Percentiles rank a stretch among this genome's conserved stretches.
These are phyloP conservation scores for Polietes domitor DNA, from an alignment of 2,888 invertebrate genomes.

Conservation along the genomic window DNA sequence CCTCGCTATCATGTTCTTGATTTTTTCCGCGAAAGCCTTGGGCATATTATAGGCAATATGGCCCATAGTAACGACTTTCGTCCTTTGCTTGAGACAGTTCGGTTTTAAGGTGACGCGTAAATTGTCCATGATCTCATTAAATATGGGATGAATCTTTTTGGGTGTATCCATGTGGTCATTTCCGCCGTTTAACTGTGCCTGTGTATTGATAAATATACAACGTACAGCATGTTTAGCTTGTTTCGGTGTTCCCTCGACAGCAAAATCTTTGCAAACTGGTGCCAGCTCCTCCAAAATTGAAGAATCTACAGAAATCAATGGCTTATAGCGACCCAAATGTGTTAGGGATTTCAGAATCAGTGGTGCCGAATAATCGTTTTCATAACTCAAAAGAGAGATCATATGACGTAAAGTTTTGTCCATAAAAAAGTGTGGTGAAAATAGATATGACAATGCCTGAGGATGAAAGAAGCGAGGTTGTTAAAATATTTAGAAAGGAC, in stretches of 20 bases:
- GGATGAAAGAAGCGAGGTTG: constrained; percentile 3
- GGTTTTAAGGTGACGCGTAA: constrained; percentile 89
- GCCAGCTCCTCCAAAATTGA: constrained; percentile 89
- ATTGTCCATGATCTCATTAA: constrained; percentile 91
- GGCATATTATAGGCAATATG: constrained; percentile 97
- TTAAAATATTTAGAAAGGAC: not conserved
- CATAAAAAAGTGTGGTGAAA: constrained; percentile 95
- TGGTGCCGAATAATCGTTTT: constrained; percentile 91
- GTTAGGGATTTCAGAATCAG: constrained; percentile 91
- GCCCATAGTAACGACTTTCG: constrained; percentile 96
- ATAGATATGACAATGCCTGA: constrained; percentile 89
- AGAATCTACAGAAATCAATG: constrained; percentile 90
- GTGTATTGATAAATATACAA: constrained; percentile 93
- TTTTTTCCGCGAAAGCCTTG: constrained; percentile 92
- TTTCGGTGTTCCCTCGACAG: constrained; percentile 94
- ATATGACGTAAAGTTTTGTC: constrained; percentile 91
- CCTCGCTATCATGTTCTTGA: constrained; percentile 96
- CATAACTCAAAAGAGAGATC: constrained; percentile 85
- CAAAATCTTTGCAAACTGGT: constrained; percentile 93
- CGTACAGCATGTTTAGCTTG: constrained; percentile 98
- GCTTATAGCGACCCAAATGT: constrained; percentile 92
- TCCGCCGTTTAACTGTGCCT: constrained; percentile 63
- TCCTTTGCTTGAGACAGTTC: constrained; percentile 91
- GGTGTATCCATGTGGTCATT: constrained; percentile 71
- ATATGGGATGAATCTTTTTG: constrained; percentile 85